Percentiles rank a stretch among this genome's conserved stretches.
These are phyloP conservation scores for Tanypteryx hageni DNA, from an alignment of 2,888 invertebrate species.

Conservation along the genomic window DNA sequence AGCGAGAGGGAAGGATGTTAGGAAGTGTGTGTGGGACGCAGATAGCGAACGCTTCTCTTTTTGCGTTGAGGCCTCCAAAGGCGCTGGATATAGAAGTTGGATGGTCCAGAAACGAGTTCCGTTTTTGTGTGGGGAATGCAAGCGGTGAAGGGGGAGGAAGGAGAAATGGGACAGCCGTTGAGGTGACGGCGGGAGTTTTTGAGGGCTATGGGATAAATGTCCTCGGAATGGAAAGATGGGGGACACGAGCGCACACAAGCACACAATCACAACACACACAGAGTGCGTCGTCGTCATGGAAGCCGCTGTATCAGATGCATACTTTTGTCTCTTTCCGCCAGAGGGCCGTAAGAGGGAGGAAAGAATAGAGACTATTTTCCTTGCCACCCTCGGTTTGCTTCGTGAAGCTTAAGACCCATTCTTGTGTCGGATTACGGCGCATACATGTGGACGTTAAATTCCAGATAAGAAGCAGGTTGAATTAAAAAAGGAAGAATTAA, in stretches of 20 bases:
- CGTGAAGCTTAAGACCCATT: not conserved
- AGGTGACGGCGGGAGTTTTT: not conserved
- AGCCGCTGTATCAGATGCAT: slow-evolving; percentile 1
- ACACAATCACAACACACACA: too few species aligned
- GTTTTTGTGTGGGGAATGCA: not conserved
- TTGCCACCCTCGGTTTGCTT: not conserved
- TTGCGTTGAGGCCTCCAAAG: not conserved
- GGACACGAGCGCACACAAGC: too few species aligned
- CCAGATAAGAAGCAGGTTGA: not conserved
- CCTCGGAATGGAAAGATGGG: not conserved
- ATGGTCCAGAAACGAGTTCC: not conserved
- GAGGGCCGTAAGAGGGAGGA: not conserved
- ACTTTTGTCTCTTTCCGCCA: not conserved
- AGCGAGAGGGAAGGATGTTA: slow-evolving; percentile 17
- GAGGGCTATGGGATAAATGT: not conserved
- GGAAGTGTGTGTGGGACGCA: slow-evolving; percentile 22
- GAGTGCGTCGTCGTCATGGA: too few species aligned
- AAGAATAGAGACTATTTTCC: not conserved
- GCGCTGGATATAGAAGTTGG: not conserved
- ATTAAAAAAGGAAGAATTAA: not conserved
- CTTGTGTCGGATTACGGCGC: slow-evolving; percentile 4
- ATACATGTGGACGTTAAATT: slow-evolving; percentile 4
- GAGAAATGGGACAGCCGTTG: not conserved
- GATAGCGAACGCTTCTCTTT: slow-evolving; percentile 5
- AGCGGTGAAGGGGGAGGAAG: not conserved